A percentile compares a stretch with the other conserved stretches of the same genome.
phyloP scores from a whole-genome alignment of 2,113 vertebrate genomes.

The Silurus asotus region DNA sequence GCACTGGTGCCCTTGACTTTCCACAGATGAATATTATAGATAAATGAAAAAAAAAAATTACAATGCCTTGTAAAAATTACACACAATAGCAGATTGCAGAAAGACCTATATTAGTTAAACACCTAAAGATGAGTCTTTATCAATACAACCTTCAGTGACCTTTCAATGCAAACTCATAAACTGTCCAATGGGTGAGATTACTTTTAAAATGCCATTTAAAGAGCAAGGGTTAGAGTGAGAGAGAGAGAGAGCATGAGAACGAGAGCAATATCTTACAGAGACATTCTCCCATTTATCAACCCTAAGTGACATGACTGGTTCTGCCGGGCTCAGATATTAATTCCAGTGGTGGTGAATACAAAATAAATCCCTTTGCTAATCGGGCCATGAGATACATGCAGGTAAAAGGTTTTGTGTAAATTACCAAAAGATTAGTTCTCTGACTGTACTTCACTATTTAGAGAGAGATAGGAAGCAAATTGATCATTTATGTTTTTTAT shows the following conservation, averaged over 20 bases:
- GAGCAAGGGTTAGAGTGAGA: background rate
- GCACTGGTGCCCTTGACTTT: background rate
- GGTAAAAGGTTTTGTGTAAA: conserved; percentile 77
- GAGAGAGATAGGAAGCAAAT: conserved; percentile 57
- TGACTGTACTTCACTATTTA: conserved; percentile 66
- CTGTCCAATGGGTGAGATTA: conserved; percentile 60
- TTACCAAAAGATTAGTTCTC: conserved; percentile 75
- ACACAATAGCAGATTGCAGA: conserved; percentile 3
- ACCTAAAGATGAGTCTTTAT: conserved; percentile 31
- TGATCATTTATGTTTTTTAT: conserved; percentile 24
- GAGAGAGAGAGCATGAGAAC: conserved; percentile 21
- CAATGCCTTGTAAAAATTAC: conserved; percentile 20
- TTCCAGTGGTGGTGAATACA: conserved; percentile 72
- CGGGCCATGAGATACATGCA: conserved; percentile 65
- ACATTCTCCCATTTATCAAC: conserved; percentile 71
- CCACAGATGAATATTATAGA: conserved; percentile 20
- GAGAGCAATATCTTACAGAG: conserved; percentile 66
- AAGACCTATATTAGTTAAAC: background rate
- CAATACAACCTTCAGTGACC: conserved; percentile 35
- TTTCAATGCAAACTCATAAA: conserved; percentile 46
- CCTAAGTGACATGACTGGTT: conserved; percentile 67
- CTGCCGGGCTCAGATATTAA: conserved; percentile 73
- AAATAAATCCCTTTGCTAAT: conserved; percentile 76
- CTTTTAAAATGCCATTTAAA: conserved; percentile 49
- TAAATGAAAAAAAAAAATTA: conserved; percentile 20